These are phyloP conservation scores for Pluvianellus socialis DNA, from an alignment of 2,113 vertebrate species.

Conservation along the genomic window DNA sequence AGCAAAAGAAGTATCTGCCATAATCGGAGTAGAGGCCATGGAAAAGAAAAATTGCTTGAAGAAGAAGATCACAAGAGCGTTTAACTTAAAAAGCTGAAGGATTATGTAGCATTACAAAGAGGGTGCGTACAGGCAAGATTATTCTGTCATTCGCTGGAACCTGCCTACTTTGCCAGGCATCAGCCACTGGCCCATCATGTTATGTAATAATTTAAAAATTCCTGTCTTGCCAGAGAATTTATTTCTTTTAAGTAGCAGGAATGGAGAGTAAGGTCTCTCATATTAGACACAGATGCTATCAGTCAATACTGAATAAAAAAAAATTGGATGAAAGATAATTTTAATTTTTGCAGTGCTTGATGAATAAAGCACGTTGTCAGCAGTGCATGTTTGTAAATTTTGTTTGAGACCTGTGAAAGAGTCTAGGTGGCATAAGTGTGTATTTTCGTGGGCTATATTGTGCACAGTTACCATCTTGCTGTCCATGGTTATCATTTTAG, in stretches of 20 bases:
- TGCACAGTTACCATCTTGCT: neutral
- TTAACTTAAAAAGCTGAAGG: neutral
- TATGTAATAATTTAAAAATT: neutral
- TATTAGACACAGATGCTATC: neutral
- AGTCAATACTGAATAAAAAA: neutral
- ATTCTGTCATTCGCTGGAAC: neutral
- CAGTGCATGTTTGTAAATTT: neutral
- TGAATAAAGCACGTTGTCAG: neutral
- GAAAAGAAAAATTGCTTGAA: neutral
- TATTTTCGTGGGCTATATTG: neutral
- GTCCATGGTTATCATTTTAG: neutral
- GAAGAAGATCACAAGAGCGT: neutral
- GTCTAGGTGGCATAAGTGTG: neutral
- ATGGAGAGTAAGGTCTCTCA: neutral
- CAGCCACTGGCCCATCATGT: neutral
- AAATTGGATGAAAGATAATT: neutral
- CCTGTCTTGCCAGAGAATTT: neutral
- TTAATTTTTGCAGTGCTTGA: neutral
- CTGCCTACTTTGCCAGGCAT: neutral
- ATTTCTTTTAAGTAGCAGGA: neutral
- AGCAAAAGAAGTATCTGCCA: neutral
- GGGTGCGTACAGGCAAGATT: neutral
- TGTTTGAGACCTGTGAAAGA: neutral
- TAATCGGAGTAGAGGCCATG: neutral
- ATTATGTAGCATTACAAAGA: neutral